Conservation (phyloP, 2,888 invertebrate species). For the Diarsia rubi region DNA sequence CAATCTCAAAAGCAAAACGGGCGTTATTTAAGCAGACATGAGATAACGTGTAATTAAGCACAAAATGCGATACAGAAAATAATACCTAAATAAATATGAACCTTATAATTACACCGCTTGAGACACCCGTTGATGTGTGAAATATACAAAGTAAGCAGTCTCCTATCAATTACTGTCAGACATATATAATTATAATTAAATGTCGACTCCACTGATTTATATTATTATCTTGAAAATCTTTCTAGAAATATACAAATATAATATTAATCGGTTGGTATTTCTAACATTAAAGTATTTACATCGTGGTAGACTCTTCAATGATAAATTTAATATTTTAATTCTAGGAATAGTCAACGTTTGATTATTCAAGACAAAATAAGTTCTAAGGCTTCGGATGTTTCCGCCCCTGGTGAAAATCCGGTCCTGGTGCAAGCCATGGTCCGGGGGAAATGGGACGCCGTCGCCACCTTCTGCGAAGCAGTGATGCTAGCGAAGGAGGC, state of each 20-base stretch:
- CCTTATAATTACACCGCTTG: conserved; percentile 34
- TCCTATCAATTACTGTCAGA: conserved; percentile 57
- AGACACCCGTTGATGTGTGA: conserved; percentile 49
- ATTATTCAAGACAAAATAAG: not conserved
- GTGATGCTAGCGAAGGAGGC: no score
- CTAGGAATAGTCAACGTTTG: not conserved
- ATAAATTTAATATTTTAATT: not conserved
- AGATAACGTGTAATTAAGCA: not conserved
- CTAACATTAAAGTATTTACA: not conserved
- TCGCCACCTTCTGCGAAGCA: no score
- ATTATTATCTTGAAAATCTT: conserved; percentile 9
- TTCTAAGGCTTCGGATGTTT: no score
- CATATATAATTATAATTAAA: conserved; percentile 58
- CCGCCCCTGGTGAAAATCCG: no score
- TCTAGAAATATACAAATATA: conserved; percentile 13
- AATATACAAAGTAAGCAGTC: conserved; percentile 54
- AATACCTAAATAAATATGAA: not conserved
- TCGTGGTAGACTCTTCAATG: no score
- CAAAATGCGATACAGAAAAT: not conserved
- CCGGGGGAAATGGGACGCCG: no score
- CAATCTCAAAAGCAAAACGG: not conserved
- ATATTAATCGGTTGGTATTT: not conserved
- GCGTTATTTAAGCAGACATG: not conserved
- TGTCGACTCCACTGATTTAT: conserved; percentile 30
- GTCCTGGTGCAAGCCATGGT: no score